Percentiles rank a stretch among this genome's conserved stretches.
These are phyloP conservation scores for Pogonocherus hispidulus DNA, from an alignment of 2,888 invertebrate species.

Conservation along the genomic window DNA sequence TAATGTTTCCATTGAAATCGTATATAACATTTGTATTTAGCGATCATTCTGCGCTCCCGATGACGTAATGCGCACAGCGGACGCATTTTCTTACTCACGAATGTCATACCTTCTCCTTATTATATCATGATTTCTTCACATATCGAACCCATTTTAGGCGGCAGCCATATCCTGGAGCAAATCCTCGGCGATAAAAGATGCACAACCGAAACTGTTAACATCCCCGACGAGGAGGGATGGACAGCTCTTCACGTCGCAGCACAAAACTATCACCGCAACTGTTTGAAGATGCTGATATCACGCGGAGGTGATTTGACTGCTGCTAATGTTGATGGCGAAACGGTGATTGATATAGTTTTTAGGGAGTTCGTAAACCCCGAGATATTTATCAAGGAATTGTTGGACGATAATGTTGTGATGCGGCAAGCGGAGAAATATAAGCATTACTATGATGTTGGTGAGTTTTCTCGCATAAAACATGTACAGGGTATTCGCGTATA, in stretches of 20 bases:
- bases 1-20: no score
- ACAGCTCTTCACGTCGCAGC: slow-evolving; percentile 73
- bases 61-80: no score
- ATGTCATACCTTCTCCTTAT: no score
- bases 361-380: slow-evolving; percentile 63
- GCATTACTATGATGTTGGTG: slow-evolving; percentile 53
- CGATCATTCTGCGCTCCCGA: no score
- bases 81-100: no score
- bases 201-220: slow-evolving; percentile 54
- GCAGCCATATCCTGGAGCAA: slow-evolving; percentile 53
- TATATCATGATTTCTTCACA: no score
- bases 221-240: slow-evolving; percentile 62
- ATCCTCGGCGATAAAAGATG: slow-evolving; percentile 56
- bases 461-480: slow-evolving; percentile 14
- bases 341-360: slow-evolving; percentile 66
- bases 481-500: no score
- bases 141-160: no score
- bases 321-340: slow-evolving; percentile 61
- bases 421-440: slow-evolving; percentile 57
- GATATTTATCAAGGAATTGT: slow-evolving; percentile 61
- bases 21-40: no score
- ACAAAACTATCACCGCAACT: slow-evolving; percentile 69
- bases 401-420: slow-evolving; percentile 61
- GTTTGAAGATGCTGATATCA: slow-evolving; percentile 68
- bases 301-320: slow-evolving; percentile 61